Evolutionary conservation across 2,797 vertebrate genomes (phyloP), one percentile per base, ranked within the genome.

Genomic region (Phyllotis vaccarum): DNA sequence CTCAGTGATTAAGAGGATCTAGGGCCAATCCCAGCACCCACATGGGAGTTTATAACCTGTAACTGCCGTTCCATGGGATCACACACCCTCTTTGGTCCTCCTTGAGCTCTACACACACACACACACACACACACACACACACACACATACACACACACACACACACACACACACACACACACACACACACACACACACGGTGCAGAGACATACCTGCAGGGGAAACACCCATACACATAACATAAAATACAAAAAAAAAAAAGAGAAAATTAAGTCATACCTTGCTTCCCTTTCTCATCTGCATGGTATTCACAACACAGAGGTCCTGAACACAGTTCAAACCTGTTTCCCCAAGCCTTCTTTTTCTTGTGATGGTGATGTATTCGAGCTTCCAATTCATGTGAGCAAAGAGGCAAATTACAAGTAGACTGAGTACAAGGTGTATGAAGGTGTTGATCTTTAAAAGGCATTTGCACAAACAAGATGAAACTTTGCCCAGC

Each of bases 211-310:
- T 70, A 54, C 46, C 9, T 27, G 46, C 46, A 54, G n/a, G 46
- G 6, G 24, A 68, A 54, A 52, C 49, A 70, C 46, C 27, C 46
- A 70, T 29, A n/a, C 83, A 86, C 64, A 40, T 54, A 70, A 86
- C 54, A 24, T 43, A 74, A 60, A 43, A 83, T 31, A 43, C 31
- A 64, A 46, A 11, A 49, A 34, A 11, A 29, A 56, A 24, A 62
- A 37, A 91, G 85, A 31, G 34, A 29, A 22, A 95, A 72, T 11
- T 31, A 60, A 93, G 62, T 78, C 70, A 89, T 27, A 60, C 21
- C 76, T 89, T 54, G 40, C 86, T 76, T 79, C 70, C 86, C 75
- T 96, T 96, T 92, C 86, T 97, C 89, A 94, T 75, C 89, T 94
- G 79, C 74, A 78, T 19, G 60, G 9, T 86, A 97, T 76, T 93